Evolutionary conservation across 2,113 vertebrate species (phyloP), one percentile per base, ranked within the genome.

Genomic region (Neofelis nebulosa): DNA sequence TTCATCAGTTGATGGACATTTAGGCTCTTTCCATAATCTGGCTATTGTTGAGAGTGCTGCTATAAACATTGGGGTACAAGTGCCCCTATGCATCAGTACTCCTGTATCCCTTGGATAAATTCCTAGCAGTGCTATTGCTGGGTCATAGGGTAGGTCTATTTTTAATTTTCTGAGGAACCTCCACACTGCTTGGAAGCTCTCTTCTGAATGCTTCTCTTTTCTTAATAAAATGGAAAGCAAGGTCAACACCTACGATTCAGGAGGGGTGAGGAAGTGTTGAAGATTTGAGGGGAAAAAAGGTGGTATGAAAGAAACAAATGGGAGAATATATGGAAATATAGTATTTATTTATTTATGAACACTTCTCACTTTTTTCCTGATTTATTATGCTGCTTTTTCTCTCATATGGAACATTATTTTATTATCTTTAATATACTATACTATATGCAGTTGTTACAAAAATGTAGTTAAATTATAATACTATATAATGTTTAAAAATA

Each of bases 221-320:
- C 50, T 38, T 83, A 95, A 73, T 25, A n/a, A 93, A 89, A 86
- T 83, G 93, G 33, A 91, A 94, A 95, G 31, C 57, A 91, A 95
- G 15, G 19, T 50, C 63, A 79, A 23, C 65, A 96, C 16, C 23
- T 95, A 38, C 33, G 65, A 74, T 9, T 68, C 57, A 89, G 29
- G 18, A 71, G 68, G 7, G 19, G 18, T 16, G 65, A 80, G 41
- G 18, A 69, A 8, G 21, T 55, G 5, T 50, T 78, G 31, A 92
- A 78, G 18, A 79, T 73, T 73, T 93, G 25, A 83, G 45, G 68
- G 57, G 61, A 94, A 63, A 14, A 45, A 95, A 74, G 38, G 81
- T 80, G 10, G 27, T 79, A 88, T 63, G 23, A 95, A 94, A 94
- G 48, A 91, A 89, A 87, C 27, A 94, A 45, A 23, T 29, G 96